Conservation (phyloP, 1,140 invertebrate genomes). For the Lasioglossum baleicum region DNA sequence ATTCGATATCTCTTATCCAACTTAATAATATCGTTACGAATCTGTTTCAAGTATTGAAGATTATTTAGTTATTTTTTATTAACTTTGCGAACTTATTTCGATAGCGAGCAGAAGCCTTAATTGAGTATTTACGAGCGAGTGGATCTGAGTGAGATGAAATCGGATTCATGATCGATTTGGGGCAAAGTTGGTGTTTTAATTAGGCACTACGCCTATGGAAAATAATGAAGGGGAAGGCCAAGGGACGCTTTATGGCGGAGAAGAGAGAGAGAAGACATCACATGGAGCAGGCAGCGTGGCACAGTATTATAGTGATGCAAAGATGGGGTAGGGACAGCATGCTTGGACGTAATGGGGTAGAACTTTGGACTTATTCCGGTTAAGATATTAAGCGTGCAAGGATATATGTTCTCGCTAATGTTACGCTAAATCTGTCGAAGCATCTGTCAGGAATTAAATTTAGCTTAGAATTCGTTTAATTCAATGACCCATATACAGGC, state of each 20-base stretch:
- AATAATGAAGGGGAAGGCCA: conserved; percentile 71
- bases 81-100: too few species aligned
- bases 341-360: conserved; percentile 74
- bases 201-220: conserved; percentile 65
- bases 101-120: too few species aligned
- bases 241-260: conserved; percentile 62
- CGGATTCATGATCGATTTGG: conserved; percentile 6
- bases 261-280: conserved; percentile 45
- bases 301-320: conserved; percentile 69
- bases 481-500: too few species aligned
- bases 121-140: too few species aligned
- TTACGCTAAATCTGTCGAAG: too few species aligned
- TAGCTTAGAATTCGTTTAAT: too few species aligned
- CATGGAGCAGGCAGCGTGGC: conserved; percentile 53
- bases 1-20: too few species aligned
- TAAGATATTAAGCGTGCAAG: conserved; percentile 70
- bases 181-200: conserved; percentile 56
- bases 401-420: conserved; percentile 58
- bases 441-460: too few species aligned
- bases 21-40: too few species aligned
- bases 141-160: too few species aligned
- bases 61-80: too few species aligned
- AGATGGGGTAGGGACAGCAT: conserved; percentile 68
- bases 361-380: conserved; percentile 74
- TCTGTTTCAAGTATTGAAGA: too few species aligned